Base-by-base conservation (phyloP, 1,140 invertebrate genomes). In the Bombus vancouverensis region DNA sequence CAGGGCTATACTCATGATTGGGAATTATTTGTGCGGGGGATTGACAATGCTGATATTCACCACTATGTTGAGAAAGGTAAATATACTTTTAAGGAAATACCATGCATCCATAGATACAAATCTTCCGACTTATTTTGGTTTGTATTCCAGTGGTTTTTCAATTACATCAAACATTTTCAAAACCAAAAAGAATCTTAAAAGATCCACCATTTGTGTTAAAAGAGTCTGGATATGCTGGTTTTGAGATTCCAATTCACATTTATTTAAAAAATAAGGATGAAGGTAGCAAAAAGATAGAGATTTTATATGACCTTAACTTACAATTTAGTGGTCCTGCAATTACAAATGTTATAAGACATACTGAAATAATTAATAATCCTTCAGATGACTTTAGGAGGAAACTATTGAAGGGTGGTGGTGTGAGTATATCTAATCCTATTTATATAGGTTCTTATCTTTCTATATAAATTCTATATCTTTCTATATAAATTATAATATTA, bases 1-100 rank as follows among this genome's bases (percentile, higher is more conserved):
- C 97, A 98, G 94, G 98, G 98, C 28, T 99, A 98, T 92, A 99
- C 99, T 88, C 99, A 99, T 95, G 98, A 99, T 94, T 99, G 99
- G 99, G 98, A 98, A 94, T 97, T 99, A n/a, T 99, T 98, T 96
- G 98, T 99, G 9, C 96, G 97, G 89, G 98, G 98, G 82, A 96
- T 96, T 88, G 98, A 99, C 91, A 97, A 97, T 87, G 96, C 97
- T 86, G 97, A 98, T 91, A 98, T 99, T 89, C 97, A 98, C 89
- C 96, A 98, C 92, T 99, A 98, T 96, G 97, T 99, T 66, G 98
- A 99, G 75, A 99, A 98, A 96, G 94, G 95, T 95, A 91, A 15
- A 6, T 32, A 65, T 53, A 59, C 1, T 32, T 39, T 22, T 71
- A 2, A 8, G 0, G 1, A 4, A 13, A 39, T 15, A 32, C 0